A percentile compares a stretch with the other conserved stretches of the same genome.
Evolutionary conservation across 2,113 vertebrate species (phyloP).

Genomic region (Cavia aperea): DNA sequence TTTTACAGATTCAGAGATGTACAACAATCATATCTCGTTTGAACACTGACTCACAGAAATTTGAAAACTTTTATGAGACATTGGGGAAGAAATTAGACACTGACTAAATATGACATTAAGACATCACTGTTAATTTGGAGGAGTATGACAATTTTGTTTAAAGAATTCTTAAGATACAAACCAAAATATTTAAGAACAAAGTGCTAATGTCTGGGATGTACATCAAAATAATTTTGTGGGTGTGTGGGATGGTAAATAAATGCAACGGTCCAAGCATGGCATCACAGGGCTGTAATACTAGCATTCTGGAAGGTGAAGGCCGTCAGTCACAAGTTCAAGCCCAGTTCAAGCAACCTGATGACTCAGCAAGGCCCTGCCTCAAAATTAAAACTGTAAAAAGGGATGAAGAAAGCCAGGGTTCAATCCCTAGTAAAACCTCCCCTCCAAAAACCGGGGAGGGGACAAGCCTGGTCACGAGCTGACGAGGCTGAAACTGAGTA

Average conservation of each 20-base stretch:
- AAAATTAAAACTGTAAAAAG: not conserved
- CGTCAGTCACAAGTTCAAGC: not conserved
- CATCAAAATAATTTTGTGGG: constrained; percentile 19
- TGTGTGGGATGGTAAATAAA: not conserved
- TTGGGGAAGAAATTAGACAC: not conserved
- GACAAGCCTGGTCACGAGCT: not conserved
- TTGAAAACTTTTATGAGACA: not conserved
- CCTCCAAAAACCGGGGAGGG: not conserved
- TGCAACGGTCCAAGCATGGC: not conserved
- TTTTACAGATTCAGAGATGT: not conserved
- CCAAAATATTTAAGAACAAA: constrained; percentile 26
- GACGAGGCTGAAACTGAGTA: not conserved
- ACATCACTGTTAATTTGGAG: not conserved
- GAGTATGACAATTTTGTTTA: not conserved
- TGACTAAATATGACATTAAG: not conserved
- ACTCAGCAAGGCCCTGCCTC: not conserved
- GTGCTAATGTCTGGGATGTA: constrained; percentile 6
- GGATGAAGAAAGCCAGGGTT: not conserved
- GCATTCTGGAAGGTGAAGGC: not conserved
- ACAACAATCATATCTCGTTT: not conserved
- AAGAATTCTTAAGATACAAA: constrained; percentile 17
- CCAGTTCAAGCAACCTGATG: not conserved
- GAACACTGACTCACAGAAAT: not conserved
- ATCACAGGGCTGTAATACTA: not conserved
- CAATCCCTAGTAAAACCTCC: no score